Evolutionary conservation across 2,888 invertebrate species (phyloP), one percentile per base, ranked within the genome.

Genomic region (Bedellia somnulentella): DNA sequence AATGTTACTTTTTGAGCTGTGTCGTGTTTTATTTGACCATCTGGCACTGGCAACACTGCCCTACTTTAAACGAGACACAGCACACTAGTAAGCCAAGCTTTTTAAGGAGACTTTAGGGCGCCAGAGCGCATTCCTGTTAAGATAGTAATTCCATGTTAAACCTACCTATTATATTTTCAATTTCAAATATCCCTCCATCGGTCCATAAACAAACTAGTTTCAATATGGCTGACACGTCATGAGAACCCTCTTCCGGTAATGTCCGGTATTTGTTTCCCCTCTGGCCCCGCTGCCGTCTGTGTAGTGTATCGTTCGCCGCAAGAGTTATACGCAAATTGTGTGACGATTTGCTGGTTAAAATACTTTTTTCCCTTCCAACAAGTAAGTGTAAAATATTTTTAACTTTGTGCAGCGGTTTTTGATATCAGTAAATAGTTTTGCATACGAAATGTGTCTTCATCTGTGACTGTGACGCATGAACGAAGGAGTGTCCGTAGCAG

Each of bases 381-480:
- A 77, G 76, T 77, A 77, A 77, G 76, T 77, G 67, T 38, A 48
- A 46, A 50, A 39, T n/a, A n/a, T n/a, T n/a, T n/a, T n/a, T n/a
- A n/a, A n/a, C n/a, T n/a, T n/a, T n/a, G n/a, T n/a, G n/a, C n/a
- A n/a, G n/a, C n/a, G n/a, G n/a, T n/a, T n/a, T n/a, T n/a, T n/a
- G n/a, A n/a, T n/a, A n/a, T n/a, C n/a, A n/a, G n/a, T n/a, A n/a
- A n/a, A n/a, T n/a, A n/a, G n/a, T n/a, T n/a, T n/a, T n/a, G n/a
- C n/a, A n/a, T n/a, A n/a, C n/a, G n/a, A n/a, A n/a, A n/a, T n/a
- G 45, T 51, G 45, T 42, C 49, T 47, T 50, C 53, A 56, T 55
- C 50, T 59, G 68, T 68, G 64, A 64, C 54, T 76, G 76, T 80
- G 80, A 80, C 80, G 80, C 80, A 80, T 79, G 70, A 71, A 77